Evolutionary conservation across 2,113 vertebrate species (phyloP).

Genomic region (Rhynchomys soricoides): DNA sequence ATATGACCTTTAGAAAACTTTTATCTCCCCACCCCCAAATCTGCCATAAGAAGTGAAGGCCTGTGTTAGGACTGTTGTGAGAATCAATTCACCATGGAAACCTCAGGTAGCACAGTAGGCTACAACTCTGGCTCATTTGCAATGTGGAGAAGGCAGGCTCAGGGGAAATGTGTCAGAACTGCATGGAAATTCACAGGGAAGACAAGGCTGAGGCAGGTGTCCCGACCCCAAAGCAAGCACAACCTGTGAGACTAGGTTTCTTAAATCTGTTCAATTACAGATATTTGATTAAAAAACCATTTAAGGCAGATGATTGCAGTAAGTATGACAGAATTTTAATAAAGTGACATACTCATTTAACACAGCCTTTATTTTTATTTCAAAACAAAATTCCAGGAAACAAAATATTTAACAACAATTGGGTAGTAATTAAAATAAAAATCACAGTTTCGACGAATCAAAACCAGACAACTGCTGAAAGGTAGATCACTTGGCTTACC

Average conservation of each 20-base stretch:
- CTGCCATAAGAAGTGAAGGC: slow-evolving; percentile 3
- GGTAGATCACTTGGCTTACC: slow-evolving; percentile 65
- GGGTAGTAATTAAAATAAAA: slow-evolving; percentile 80
- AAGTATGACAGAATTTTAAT: slow-evolving; percentile 70
- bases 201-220: not conserved
- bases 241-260: not conserved
- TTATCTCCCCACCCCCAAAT: slow-evolving; percentile 39
- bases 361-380: slow-evolving; percentile 83
- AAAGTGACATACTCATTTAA: slow-evolving; percentile 74
- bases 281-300: slow-evolving; percentile 50
- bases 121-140: slow-evolving; percentile 33
- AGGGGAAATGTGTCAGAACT: slow-evolving; percentile 33
- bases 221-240: not conserved
- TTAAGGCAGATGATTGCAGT: slow-evolving; percentile 51
- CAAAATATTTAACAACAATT: slow-evolving; percentile 79
- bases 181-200: slow-evolving; percentile 44
- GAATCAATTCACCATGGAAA: slow-evolving; percentile 45
- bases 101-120: slow-evolving; percentile 25
- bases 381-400: slow-evolving; percentile 79
- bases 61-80: slow-evolving; percentile 6
- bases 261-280: slow-evolving; percentile 52
- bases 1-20: slow-evolving; percentile 12
- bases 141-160: slow-evolving; percentile 21
- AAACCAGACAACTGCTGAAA: slow-evolving; percentile 71
- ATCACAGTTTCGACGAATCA: slow-evolving; percentile 81